These are phyloP conservation scores for Pissodes strobi DNA, from an alignment of 1,140 invertebrate genomes.

Conservation along the genomic window DNA sequence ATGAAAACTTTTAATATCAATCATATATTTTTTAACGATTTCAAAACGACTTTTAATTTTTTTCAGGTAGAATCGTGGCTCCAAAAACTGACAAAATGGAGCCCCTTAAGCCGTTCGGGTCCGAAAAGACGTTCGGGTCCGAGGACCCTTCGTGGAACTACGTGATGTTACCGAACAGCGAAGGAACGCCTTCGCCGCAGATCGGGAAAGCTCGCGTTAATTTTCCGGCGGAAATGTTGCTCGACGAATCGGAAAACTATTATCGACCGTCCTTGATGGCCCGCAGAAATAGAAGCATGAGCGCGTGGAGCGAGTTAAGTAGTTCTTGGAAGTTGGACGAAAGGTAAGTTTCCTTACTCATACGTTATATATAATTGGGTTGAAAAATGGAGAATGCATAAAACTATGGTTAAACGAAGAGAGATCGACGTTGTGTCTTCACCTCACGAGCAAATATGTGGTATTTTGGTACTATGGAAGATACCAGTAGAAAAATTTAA, in stretches of 20 bases:
- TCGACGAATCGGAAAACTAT: constrained; percentile 56
- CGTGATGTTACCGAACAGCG: constrained; percentile 61
- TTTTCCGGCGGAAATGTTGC: constrained; percentile 69
- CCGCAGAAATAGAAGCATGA: constrained; percentile 73
- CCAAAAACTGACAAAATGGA: constrained; percentile 16
- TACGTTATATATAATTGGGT: too few relatives aligned
- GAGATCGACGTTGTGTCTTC: too few relatives aligned
- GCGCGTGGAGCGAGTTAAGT: constrained; percentile 82
- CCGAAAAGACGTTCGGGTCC: constrained; percentile 44
- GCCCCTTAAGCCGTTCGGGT: background rate
- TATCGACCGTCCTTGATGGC: constrained; percentile 58
- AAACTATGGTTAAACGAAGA: too few relatives aligned
- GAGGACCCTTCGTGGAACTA: constrained; percentile 58
- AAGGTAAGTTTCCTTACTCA: constrained; percentile 70
- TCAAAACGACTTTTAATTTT: too few relatives aligned
- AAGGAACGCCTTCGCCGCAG: constrained; percentile 48
- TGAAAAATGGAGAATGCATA: too few relatives aligned
- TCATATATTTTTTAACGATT: too few relatives aligned
- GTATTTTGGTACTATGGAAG: too few relatives aligned
- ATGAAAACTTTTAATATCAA: too few relatives aligned
- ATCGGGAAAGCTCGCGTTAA: constrained; percentile 62
- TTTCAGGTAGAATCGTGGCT: constrained; percentile 20
- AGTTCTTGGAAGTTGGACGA: constrained; percentile 79
- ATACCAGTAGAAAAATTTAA: too few relatives aligned
- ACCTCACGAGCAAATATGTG: too few relatives aligned